phyloP scores from a whole-genome alignment of 2,888 invertebrate genomes.

The Panopea generosa region DNA sequence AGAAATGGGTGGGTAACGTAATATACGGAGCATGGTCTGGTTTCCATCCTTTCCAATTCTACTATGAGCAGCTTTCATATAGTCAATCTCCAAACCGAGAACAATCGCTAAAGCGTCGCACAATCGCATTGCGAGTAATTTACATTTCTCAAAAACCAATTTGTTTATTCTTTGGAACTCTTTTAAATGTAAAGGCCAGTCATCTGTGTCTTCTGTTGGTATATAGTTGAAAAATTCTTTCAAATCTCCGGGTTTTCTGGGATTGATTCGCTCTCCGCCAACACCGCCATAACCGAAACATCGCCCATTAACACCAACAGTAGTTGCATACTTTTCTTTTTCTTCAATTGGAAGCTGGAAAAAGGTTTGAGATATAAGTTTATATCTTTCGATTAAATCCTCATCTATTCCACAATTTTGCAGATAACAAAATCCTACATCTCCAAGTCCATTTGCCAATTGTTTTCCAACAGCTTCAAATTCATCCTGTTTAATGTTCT shows the following conservation, averaged over 20 bases:
- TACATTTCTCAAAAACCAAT: conserved; percentile 24
- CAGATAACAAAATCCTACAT: conserved; percentile 60
- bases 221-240: conserved; percentile 35
- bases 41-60: conserved; percentile 17
- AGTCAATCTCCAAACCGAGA: conserved; percentile 15
- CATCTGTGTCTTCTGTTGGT: conserved; percentile 22
- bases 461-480: conserved; percentile 28
- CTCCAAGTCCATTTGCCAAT: conserved; percentile 48
- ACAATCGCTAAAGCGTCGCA: conserved; percentile 36
- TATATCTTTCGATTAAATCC: conserved; percentile 18
- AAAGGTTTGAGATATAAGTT: conserved; percentile 33
- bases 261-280: conserved; percentile 43
- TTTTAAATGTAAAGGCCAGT: conserved; percentile 45
- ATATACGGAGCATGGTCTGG: conserved; percentile 16
- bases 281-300: conserved; percentile 44
- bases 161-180: conserved; percentile 25
- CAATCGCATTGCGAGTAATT: conserved; percentile 17
- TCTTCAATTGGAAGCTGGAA: conserved; percentile 50
- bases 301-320: background rate
- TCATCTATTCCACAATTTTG: conserved; percentile 56
- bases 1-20: conserved; percentile 36
- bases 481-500: background rate
- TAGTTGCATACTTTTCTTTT: conserved; percentile 44
- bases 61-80: conserved; percentile 31
- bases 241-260: conserved; percentile 36